Evolutionary conservation across 1,140 invertebrate genomes (phyloP), one percentile per base, ranked within the genome.

Genomic region (Portunus trituberculatus): DNA sequence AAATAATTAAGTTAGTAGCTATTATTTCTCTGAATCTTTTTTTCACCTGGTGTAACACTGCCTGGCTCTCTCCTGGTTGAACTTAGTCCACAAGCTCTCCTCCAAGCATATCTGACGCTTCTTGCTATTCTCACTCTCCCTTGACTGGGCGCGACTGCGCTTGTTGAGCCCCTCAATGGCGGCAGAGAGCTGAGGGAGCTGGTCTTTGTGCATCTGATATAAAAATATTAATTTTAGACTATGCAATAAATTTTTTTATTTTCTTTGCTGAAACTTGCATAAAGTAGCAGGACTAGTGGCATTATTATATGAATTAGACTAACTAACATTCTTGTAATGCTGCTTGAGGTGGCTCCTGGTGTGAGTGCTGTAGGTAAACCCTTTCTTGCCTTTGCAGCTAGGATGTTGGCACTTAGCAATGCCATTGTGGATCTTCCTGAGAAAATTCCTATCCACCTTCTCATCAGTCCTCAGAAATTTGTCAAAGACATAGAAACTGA

Each of bases 11-110:
- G 20, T 12, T 76, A 76, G 59, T 20, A 12, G 20, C 59, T 76
- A 76, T 76, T 76, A 76, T 76, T 76, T 76, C 59, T 76, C 59
- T 76, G 59, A 76, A 76, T 76, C 20, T 76, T n/a, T 76, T 76
- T 76, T 76, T 76, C 59, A 76, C 59, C 59, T 76, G 59, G 59
- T 76, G 59, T 76, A 76, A 76, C 59, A 8, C 59, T 76, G 10
- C 59, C 59, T 76, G 59, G 59, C 59, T 20, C 59, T 76, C 59
- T 76, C 59, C 59, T 8, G 59, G 59, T 76, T 76, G 59, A 76
- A 76, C 59, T 76, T 76, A 25, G 59, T 20, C 59, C 59, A 12
- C 7, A 76, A 76, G 59, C 59, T 76, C 59, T 76, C 59, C 59
- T 76, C 59, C 59, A 76, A 25, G 59, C 59, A 76, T 20, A 76